phyloP scores from a whole-genome alignment of 2,113 vertebrate species.

The Sander vitreus region DNA sequence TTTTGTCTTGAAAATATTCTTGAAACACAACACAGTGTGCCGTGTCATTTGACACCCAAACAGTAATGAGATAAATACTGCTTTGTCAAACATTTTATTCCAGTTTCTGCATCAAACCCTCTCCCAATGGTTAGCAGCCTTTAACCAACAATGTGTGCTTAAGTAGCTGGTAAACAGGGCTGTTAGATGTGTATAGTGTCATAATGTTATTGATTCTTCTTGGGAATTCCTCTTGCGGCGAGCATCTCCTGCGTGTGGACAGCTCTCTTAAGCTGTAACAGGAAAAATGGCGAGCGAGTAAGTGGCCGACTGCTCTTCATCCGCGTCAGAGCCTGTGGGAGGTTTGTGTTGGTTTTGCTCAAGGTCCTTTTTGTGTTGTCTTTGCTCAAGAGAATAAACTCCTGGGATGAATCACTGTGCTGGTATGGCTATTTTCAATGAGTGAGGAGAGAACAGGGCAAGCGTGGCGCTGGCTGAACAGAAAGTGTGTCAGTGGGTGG shows the following conservation, averaged over 20 bases:
- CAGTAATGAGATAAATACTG: background rate
- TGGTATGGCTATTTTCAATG: conserved; percentile 65
- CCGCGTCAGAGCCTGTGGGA: conserved; percentile 64
- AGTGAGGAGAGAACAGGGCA: conserved; percentile 51
- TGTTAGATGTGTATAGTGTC: conserved; percentile 61
- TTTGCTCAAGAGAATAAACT: conserved; percentile 68
- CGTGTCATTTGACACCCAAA: background rate
- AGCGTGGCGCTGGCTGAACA: background rate
- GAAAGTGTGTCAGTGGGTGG: conserved; percentile 55
- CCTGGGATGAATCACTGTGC: conserved; percentile 64
- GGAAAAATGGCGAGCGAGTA: conserved; percentile 19
- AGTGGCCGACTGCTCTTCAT: conserved; percentile 51
- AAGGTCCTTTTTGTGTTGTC: conserved; percentile 76
- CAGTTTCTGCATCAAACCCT: background rate
- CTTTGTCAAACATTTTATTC: background rate
- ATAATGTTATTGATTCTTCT: conserved; percentile 66
- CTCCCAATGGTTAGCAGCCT: conserved; percentile 28
- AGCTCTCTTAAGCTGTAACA: conserved; percentile 45
- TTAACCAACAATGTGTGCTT: conserved; percentile 40
- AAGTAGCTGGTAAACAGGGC: conserved; percentile 65
- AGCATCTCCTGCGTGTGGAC: conserved; percentile 12
- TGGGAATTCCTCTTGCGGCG: conserved; percentile 65
- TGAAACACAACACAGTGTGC: background rate
- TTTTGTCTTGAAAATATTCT: conserved; percentile 42
- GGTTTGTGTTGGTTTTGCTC: conserved; percentile 73